These are phyloP conservation scores for Diabrotica virgifera DNA, from an alignment of 1,140 invertebrate genomes.

Conservation along the genomic window DNA sequence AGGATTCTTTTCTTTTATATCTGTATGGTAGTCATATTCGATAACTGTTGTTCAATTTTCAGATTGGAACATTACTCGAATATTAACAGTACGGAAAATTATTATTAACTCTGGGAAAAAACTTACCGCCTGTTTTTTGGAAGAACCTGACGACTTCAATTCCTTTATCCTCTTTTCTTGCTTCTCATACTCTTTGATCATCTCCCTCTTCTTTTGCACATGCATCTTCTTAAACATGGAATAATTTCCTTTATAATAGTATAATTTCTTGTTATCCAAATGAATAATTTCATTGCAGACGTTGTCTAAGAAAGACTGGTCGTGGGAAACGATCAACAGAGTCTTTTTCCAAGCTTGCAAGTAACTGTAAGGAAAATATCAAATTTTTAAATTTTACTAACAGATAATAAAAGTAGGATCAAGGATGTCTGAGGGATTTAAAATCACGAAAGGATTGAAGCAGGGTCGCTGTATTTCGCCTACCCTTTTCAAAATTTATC, in stretches of 20 bases:
- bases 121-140: slow-evolving; percentile 86
- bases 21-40: too few relatives aligned
- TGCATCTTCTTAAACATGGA: slow-evolving; percentile 99
- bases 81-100: too few relatives aligned
- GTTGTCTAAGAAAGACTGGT: slow-evolving; percentile 98
- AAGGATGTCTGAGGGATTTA: too few relatives aligned
- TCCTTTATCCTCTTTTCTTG: slow-evolving; percentile 95
- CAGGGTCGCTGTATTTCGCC: too few relatives aligned
- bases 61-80: too few relatives aligned
- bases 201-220: slow-evolving; percentile 91
- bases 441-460: too few relatives aligned
- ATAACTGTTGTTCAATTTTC: too few relatives aligned
- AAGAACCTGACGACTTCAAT: slow-evolving; percentile 91
- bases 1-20: too few relatives aligned
- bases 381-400: background rate
- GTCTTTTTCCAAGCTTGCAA: slow-evolving; percentile 98
- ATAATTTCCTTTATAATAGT: slow-evolving; percentile 98
- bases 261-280: slow-evolving; percentile 90
- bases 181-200: slow-evolving; percentile 97
- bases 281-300: slow-evolving; percentile 99
- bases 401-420: background rate
- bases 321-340: slow-evolving; percentile 95
- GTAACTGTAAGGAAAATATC: slow-evolving; percentile 61
- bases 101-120: background rate
- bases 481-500: too few relatives aligned